Evolutionary conservation across 2,797 vertebrate genomes (phyloP), one percentile per base, ranked within the genome.

Genomic region (Cichlasoma orientale): DNA sequence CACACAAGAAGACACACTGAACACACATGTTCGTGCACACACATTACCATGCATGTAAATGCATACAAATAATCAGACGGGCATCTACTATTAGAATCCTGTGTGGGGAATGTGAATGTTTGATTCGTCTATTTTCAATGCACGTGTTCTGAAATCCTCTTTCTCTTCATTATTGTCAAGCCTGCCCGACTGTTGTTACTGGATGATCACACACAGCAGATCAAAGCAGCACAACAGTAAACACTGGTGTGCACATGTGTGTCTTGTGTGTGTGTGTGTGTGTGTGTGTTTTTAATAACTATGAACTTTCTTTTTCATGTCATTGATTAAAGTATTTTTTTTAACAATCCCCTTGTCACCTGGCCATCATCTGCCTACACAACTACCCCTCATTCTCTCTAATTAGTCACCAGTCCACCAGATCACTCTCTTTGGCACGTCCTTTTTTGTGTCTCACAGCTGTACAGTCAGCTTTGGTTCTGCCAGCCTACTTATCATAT

Each of bases 121-220:
- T 70, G 77, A 86, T 88, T 73, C 78, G 77, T 79, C 79, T 74
- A 82, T 84, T 88, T 89, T 73, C 59, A 13, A 54, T 70, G 13
- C 7, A 4, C 59, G 76, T 82, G 69, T 75, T 57, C 25, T 4
- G 5, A 50, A 27, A 72, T 75, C 72, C 77, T 80, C 56, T 77
- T 88, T 83, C 79, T 82, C 82, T 89, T 92, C 84, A 91, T 93
- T 94, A 93, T 89, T 89, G 88, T 89, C 88, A 56, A 71, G 27
- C 76, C 56, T 38, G 33, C 56, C 74, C 55, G 73, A 36, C 80
- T 84, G 83, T 79, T 90, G 83, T 63, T 78, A 31, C 54, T 58
- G 77, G 57, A 77, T 84, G 75, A 73, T 82, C 84, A 73, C 71
- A 81, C 78, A 71, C 55, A 82, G 66, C 68, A 82, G 82, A 93